Evolutionary conservation across 2,888 invertebrate genomes (phyloP).

Genomic region (Adelphocoris suturalis): DNA sequence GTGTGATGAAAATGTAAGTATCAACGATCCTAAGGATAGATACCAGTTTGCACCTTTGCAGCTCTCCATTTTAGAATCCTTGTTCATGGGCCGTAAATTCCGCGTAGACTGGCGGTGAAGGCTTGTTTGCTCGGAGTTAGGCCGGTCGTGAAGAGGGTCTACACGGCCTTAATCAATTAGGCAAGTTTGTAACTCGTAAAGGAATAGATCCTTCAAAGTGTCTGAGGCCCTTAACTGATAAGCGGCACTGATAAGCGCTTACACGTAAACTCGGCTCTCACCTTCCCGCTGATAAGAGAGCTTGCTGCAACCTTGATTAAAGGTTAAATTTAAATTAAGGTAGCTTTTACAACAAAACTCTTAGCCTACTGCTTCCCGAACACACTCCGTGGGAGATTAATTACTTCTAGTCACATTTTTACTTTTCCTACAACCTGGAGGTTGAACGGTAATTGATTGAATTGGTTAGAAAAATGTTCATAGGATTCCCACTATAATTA

Average conservation of each 20-base stretch:
- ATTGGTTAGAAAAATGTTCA: too few relatives aligned
- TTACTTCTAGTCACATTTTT: slow-evolving; percentile 10
- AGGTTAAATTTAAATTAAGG: slow-evolving; percentile 60
- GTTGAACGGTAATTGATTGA: too few relatives aligned
- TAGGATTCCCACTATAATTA: too few relatives aligned
- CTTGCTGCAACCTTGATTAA: slow-evolving; percentile 42
- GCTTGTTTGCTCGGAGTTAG: slow-evolving; percentile 11
- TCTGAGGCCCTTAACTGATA: slow-evolving; percentile 67
- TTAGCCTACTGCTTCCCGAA: not conserved
- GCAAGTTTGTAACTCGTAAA: slow-evolving; percentile 67
- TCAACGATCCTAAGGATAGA: not conserved
- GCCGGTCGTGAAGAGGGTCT: slow-evolving; percentile 28
- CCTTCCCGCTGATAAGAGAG: slow-evolving; percentile 41
- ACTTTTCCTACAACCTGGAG: too few relatives aligned
- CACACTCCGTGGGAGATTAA: not conserved
- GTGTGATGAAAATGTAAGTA: too few relatives aligned
- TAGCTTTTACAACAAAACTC: not conserved
- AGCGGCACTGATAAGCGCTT: slow-evolving; percentile 58
- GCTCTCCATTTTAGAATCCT: not conserved
- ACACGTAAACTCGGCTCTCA: slow-evolving; percentile 34
- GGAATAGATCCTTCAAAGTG: slow-evolving; percentile 69
- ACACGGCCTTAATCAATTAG: slow-evolving; percentile 66
- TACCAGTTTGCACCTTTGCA: not conserved
- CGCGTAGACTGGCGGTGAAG: not conserved
- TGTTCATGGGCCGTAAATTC: not conserved